These are phyloP conservation scores for Melanotaenia nigrans DNA, from an alignment of 2,797 vertebrate genomes.

Conservation along the genomic window DNA sequence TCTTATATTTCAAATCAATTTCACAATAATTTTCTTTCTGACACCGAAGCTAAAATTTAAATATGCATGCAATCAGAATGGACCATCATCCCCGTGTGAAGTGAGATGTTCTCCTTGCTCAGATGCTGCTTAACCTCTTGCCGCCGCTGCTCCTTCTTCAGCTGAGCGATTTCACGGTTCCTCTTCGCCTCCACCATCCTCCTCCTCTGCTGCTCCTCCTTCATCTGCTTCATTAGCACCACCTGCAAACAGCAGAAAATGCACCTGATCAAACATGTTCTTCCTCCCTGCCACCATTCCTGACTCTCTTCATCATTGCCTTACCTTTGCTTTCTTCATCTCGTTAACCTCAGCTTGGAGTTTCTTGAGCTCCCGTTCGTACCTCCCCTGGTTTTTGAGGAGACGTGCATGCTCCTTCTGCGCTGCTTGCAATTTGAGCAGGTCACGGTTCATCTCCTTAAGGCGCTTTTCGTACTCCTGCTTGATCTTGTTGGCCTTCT, in stretches of 20 bases:
- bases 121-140: conserved; percentile 86
- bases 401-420: conserved; percentile 96
- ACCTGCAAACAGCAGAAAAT: conserved; percentile 75
- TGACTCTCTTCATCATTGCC: not conserved
- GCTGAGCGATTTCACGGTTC: conserved; percentile 94
- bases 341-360: conserved; percentile 93
- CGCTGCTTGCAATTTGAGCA: conserved; percentile 93
- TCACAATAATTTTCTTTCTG: conserved; percentile 2
- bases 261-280: not conserved
- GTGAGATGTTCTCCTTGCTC: not conserved
- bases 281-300: too few species aligned
- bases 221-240: conserved; percentile 97
- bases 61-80: not conserved
- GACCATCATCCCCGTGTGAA: not conserved
- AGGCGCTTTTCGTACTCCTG: conserved; percentile 95
- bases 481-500: conserved; percentile 93
- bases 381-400: conserved; percentile 95
- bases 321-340: conserved; percentile 99
- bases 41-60: not conserved
- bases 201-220: conserved; percentile 95
- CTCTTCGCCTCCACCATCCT: conserved; percentile 93
- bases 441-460: conserved; percentile 96
- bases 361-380: conserved; percentile 95
- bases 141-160: conserved; percentile 96
- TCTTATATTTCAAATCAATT: not conserved